Conservation (phyloP, 2,797 vertebrate species). For the Arnoldichthys spilopterus region DNA sequence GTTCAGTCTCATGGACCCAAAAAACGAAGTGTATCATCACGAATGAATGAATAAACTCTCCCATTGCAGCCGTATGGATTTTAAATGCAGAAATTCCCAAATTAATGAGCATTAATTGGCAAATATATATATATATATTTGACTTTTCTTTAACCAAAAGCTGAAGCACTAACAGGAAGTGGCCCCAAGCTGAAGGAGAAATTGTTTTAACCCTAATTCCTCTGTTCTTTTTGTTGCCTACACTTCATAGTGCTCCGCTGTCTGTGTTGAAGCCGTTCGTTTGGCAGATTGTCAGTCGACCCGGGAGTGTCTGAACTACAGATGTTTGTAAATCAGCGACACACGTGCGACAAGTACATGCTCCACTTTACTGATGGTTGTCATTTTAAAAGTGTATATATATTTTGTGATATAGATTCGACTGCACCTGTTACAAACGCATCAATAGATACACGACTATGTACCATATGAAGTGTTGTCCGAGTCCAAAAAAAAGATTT, state of each 20-base stretch:
- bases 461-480: constrained; percentile 45
- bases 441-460: constrained; percentile 54
- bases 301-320: too few species aligned
- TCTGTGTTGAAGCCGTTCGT: too few species aligned
- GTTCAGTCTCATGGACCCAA: too few species aligned
- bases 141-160: constrained; percentile 46
- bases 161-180: constrained; percentile 37
- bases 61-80: too few species aligned
- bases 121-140: too few species aligned
- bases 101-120: background rate
- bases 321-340: constrained; percentile 23
- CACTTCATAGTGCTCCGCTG: constrained; percentile 1
- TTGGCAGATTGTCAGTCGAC: too few species aligned
- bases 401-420: constrained; percentile 56
- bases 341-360: constrained; percentile 19
- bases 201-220: constrained; percentile 1
- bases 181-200: constrained; percentile 19
- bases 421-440: constrained; percentile 49
- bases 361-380: constrained; percentile 44
- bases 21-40: too few species aligned
- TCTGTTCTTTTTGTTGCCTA: background rate
- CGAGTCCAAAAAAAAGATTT: constrained; percentile 35
- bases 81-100: background rate
- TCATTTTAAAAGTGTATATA: constrained; percentile 55
- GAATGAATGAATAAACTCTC: too few species aligned